A percentile compares a stretch with the other conserved stretches of the same genome.
These are phyloP conservation scores for Rapana venosa DNA, from an alignment of 2,888 invertebrate genomes.

Conservation along the genomic window DNA sequence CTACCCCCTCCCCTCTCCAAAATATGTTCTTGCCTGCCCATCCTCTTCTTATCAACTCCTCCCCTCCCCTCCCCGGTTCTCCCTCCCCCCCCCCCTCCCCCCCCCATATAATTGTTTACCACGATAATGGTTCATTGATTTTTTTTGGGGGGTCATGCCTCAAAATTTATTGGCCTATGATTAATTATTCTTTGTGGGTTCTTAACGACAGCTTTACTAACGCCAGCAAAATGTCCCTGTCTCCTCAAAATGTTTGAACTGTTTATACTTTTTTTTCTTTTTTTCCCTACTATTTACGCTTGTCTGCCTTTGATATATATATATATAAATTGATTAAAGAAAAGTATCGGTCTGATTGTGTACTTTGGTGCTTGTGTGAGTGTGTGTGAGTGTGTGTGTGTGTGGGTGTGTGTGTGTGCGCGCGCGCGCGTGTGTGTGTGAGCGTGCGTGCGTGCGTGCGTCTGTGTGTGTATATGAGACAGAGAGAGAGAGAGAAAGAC, in stretches of 20 bases:
- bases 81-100: not conserved
- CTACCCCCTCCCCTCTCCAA: too few relatives aligned
- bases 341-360: not conserved
- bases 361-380: not conserved
- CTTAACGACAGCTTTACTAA: too few relatives aligned
- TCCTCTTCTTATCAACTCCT: not conserved
- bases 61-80: not conserved
- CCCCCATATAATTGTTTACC: too few relatives aligned
- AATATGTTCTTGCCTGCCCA: too few relatives aligned
- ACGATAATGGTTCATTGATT: not conserved
- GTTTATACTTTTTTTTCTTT: not conserved
- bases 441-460: not conserved
- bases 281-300: not conserved
- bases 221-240: not conserved
- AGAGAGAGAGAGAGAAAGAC: not conserved
- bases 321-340: not conserved
- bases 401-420: not conserved
- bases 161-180: too few relatives aligned
- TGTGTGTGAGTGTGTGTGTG: not conserved
- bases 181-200: too few relatives aligned
- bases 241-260: not conserved
- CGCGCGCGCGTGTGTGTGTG: not conserved
- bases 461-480: not conserved
- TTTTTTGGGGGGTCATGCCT: not conserved
- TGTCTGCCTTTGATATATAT: not conserved